phyloP scores from a whole-genome alignment of 2,113 vertebrate species.

The Pristiophorus japonicus region DNA sequence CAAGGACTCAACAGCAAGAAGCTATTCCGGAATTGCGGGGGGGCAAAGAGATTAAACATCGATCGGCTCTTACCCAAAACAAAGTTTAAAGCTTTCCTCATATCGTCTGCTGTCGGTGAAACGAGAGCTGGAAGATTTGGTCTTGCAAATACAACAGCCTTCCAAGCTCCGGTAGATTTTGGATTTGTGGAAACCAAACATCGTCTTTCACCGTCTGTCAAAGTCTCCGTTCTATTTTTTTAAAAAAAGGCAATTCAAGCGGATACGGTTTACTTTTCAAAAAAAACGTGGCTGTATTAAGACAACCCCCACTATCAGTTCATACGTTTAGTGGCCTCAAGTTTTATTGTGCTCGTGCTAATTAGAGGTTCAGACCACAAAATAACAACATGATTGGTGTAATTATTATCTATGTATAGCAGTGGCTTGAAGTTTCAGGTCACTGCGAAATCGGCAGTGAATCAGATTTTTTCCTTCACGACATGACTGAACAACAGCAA shows the following conservation, averaged over 20 bases:
- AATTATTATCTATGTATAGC: neutral
- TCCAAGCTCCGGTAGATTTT: conserved; percentile 72
- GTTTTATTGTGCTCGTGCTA: neutral
- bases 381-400: neutral
- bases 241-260: neutral
- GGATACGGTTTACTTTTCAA: neutral
- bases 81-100: conserved; percentile 66
- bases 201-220: conserved; percentile 43
- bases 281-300: neutral
- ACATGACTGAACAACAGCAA: neutral
- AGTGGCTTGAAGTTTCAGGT: neutral
- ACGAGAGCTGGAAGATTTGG: conserved; percentile 71
- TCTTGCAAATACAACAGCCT: conserved; percentile 72
- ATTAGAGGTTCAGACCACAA: neutral
- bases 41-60: neutral
- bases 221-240: neutral
- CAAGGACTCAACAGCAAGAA: neutral
- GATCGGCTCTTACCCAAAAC: conserved; percentile 59
- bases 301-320: neutral
- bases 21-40: neutral
- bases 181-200: conserved; percentile 73
- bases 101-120: conserved; percentile 72
- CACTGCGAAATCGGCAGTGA: neutral
- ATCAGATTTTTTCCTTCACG: neutral
- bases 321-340: neutral